Conservation (phyloP, 1,140 invertebrate genomes). For the Daktulosphaira vitifoliae region DNA sequence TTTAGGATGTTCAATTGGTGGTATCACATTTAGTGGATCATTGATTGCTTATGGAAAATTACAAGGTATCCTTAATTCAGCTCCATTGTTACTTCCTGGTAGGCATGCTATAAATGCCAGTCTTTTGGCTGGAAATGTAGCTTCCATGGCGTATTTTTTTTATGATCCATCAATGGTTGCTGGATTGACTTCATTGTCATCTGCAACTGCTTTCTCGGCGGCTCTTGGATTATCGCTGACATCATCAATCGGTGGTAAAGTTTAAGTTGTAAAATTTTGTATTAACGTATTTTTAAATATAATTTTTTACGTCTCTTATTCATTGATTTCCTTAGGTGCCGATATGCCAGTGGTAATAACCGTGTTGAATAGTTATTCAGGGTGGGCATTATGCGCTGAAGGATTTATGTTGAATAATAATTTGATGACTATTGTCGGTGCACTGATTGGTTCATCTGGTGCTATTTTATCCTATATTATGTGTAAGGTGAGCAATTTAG, state of each 20-base stretch:
- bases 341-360: slow-evolving; percentile 93
- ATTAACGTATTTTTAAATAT: background rate
- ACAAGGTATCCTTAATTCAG: slow-evolving; percentile 70
- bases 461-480: slow-evolving; percentile 90
- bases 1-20: slow-evolving; percentile 82
- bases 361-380: slow-evolving; percentile 74
- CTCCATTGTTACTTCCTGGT: slow-evolving; percentile 72
- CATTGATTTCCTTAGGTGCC: slow-evolving; percentile 57
- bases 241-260: slow-evolving; percentile 72
- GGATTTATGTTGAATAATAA: slow-evolving; percentile 92
- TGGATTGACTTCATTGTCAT: slow-evolving; percentile 57
- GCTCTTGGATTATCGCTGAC: slow-evolving; percentile 80
- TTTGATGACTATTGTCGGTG: slow-evolving; percentile 83
- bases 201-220: slow-evolving; percentile 62
- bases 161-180: slow-evolving; percentile 54
- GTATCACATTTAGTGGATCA: slow-evolving; percentile 81
- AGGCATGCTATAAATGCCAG: slow-evolving; percentile 65
- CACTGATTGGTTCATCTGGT: slow-evolving; percentile 81
- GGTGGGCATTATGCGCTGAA: slow-evolving; percentile 81
- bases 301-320: too few relatives aligned
- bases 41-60: slow-evolving; percentile 86
- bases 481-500: slow-evolving; percentile 63
- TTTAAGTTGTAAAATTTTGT: slow-evolving; percentile 6
- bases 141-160: slow-evolving; percentile 61
- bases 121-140: slow-evolving; percentile 60